Base-by-base conservation (phyloP, 2,113 vertebrate species). In the Syngnathus typhle region DNA sequence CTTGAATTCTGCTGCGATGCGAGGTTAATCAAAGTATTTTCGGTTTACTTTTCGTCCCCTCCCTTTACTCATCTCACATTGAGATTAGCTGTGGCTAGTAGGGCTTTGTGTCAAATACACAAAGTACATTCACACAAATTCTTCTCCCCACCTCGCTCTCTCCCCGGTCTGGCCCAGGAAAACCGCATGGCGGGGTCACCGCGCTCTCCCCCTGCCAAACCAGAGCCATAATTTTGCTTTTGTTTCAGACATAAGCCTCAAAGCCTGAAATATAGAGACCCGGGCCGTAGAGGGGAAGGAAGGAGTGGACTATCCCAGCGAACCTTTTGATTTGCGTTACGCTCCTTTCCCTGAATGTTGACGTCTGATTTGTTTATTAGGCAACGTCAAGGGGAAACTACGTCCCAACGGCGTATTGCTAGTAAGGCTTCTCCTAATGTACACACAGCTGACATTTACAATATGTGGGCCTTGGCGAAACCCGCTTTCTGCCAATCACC, bases 201-300 rank as follows among this genome's bases (percentile, higher is more conserved):
- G 83, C 41, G 83, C 84, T 85, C 74, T 85, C 75, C 76, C 69
- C 78, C 76, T 74, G 89, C 88, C 88, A 90, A 91, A 89, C 90
- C 91, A 92, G 90, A 91, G 86, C 88, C 88, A 90, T 91, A 90
- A 92, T 91, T 92, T 89, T 89, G 88, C 90, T 91, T 92, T 92
- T 92, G 91, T 92, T 92, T 91, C 85, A 89, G 84, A 85, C 85
- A 82, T 87, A 84, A 44, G 88, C 89, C 88, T 89, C 87, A 90
- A 80, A 88, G 84, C 84, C 84, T 91, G 85, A 88, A 89, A 91
- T 90, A 89, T 88, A 84, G 88, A 89, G 87, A 87, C 80, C 69
- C 75, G 77, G 83, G 74, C 79, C 80, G 41, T 12, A 82, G 64
- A 76, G 37, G 13, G 37, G 63, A 67, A 61, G 69, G 67, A 69